phyloP scores from a whole-genome alignment of 2,888 invertebrate genomes.

The Didymodactylos carnosus region DNA sequence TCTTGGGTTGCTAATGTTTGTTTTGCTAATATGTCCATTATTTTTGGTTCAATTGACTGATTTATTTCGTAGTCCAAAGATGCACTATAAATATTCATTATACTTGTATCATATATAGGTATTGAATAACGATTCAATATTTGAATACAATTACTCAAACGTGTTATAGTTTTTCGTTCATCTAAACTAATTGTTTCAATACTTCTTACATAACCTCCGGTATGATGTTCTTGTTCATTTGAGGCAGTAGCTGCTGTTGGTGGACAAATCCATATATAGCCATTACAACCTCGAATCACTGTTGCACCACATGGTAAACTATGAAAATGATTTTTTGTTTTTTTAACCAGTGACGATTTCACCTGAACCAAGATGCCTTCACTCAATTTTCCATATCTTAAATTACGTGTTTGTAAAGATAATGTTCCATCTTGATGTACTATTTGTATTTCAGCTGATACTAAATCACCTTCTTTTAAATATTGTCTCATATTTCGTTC shows the following conservation, averaged over 20 bases:
- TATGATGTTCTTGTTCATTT: slow-evolving; percentile 53
- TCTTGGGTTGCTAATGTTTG: too few species aligned
- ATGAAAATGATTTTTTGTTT: slow-evolving; percentile 86
- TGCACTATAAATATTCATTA: slow-evolving; percentile 70
- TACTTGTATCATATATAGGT: slow-evolving; percentile 73
- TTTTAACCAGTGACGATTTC: slow-evolving; percentile 67
- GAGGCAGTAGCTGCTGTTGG: slow-evolving; percentile 19
- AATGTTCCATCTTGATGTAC: slow-evolving; percentile 72
- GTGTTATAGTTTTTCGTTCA: slow-evolving; percentile 64
- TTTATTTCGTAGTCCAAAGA: slow-evolving; percentile 55
- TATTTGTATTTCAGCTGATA: slow-evolving; percentile 66
- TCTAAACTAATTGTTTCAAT: slow-evolving; percentile 47
- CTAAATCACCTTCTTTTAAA: slow-evolving; percentile 32
- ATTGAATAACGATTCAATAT: slow-evolving; percentile 66
- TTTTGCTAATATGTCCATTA: not conserved
- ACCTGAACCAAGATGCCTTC: slow-evolving; percentile 76
- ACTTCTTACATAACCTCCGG: slow-evolving; percentile 37
- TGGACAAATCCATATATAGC: slow-evolving; percentile 65
- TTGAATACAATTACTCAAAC: slow-evolving; percentile 68
- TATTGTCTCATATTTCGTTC: slow-evolving; percentile 91
- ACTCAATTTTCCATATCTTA: slow-evolving; percentile 78
- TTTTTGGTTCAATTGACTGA: not conserved
- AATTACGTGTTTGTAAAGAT: slow-evolving; percentile 76
- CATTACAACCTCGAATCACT: slow-evolving; percentile 82
- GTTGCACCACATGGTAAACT: slow-evolving; percentile 72